Conservation (phyloP, 1,140 invertebrate genomes). For the Cotesia typhae region DNA sequence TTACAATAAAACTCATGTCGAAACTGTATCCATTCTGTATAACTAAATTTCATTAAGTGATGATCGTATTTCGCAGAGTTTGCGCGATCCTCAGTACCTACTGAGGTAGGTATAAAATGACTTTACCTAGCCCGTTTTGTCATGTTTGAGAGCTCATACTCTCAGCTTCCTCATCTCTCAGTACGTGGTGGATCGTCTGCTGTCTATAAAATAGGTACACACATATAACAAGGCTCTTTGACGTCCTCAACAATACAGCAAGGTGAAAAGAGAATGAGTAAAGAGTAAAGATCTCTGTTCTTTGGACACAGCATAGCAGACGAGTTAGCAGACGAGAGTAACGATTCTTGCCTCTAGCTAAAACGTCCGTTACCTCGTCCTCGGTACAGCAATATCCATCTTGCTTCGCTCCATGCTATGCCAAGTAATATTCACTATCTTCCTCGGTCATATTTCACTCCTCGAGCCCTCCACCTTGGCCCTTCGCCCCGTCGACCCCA, state of each 20-base stretch:
- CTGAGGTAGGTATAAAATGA: too few species aligned
- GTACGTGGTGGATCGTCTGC: too few species aligned
- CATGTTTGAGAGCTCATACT: too few species aligned
- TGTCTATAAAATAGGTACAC: too few species aligned
- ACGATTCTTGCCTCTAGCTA: conserved; percentile 33
- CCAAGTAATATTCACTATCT: too few species aligned
- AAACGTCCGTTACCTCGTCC: conserved; percentile 13
- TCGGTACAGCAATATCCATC: background rate
- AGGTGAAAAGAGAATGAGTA: conserved; percentile 24
- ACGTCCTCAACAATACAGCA: conserved; percentile 15
- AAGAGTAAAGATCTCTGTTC: conserved; percentile 8
- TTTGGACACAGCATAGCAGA: conserved; percentile 3
- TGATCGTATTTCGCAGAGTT: too few species aligned
- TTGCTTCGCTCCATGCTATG: background rate
- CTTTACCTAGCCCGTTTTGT: too few species aligned
- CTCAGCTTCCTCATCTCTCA: too few species aligned
- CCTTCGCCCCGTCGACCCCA: conserved; percentile 15
- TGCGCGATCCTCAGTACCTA: too few species aligned
- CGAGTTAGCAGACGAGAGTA: conserved; percentile 32
- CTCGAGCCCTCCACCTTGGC: background rate
- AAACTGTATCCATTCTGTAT: too few species aligned
- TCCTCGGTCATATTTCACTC: background rate
- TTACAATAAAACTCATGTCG: too few species aligned
- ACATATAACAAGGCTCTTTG: background rate
- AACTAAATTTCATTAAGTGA: too few species aligned